These are phyloP conservation scores for Drosophila cardini DNA, from an alignment of 1,140 invertebrate species.

Conservation along the genomic window DNA sequence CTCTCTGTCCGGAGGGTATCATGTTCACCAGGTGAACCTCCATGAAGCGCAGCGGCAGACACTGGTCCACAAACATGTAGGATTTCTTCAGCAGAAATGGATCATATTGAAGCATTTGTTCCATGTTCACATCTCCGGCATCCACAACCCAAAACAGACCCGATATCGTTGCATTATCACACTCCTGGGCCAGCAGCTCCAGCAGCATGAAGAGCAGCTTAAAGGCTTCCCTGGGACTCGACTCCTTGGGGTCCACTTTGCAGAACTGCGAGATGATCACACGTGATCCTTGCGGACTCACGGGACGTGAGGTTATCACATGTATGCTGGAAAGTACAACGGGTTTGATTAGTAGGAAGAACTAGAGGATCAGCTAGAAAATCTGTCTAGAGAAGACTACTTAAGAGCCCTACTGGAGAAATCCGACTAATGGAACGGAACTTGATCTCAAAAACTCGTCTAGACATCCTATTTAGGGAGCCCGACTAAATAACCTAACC, in stretches of 20 bases:
- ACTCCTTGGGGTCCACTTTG: constrained; percentile 71
- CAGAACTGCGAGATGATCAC: constrained; percentile 73
- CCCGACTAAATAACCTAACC: no score
- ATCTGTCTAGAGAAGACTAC: no score
- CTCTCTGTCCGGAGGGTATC: constrained; percentile 84
- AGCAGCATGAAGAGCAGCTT: constrained; percentile 72
- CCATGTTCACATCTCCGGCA: constrained; percentile 64
- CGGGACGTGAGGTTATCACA: constrained; percentile 61
- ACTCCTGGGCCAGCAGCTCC: constrained; percentile 72
- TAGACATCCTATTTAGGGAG: no score
- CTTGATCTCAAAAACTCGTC: no score
- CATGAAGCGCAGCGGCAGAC: constrained; percentile 61
- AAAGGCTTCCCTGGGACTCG: constrained; percentile 68
- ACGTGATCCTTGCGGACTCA: constrained; percentile 52
- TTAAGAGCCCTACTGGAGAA: no score
- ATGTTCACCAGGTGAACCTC: constrained; percentile 79
- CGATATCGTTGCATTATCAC: constrained; percentile 62
- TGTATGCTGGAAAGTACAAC: constrained; percentile 55
- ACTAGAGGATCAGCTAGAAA: no score
- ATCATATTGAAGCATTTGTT: constrained; percentile 78
- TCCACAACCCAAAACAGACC: constrained; percentile 68
- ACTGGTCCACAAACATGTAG: constrained; percentile 65
- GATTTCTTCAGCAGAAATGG: constrained; percentile 68
- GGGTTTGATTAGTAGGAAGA: no score
- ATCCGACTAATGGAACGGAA: no score